Percentiles rank a stretch among this genome's conserved stretches.
phyloP scores from a whole-genome alignment of 2,113 vertebrate genomes.

The Colius striatus region DNA sequence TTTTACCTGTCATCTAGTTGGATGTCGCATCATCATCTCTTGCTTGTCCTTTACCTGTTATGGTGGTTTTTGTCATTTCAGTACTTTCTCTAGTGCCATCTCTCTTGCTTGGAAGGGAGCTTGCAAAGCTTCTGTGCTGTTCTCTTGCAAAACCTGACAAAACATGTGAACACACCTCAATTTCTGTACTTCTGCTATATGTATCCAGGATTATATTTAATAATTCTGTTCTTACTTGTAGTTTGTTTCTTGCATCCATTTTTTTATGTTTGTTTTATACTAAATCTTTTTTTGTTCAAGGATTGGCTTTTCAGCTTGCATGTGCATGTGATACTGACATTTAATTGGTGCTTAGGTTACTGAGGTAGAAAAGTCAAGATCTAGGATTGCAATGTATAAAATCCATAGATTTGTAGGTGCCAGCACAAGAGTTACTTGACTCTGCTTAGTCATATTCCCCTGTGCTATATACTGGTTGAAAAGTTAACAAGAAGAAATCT shows the following conservation, averaged over 20 bases:
- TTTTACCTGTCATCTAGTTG: neutral
- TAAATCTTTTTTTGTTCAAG: neutral
- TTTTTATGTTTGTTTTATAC: neutral
- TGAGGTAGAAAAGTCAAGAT: neutral
- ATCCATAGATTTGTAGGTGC: neutral
- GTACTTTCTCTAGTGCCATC: neutral
- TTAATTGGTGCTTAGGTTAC: neutral
- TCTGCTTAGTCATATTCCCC: neutral
- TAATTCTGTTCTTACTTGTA: neutral
- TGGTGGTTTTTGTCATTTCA: neutral
- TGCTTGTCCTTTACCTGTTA: neutral
- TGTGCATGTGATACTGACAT: neutral
- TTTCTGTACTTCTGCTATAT: neutral
- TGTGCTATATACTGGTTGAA: neutral
- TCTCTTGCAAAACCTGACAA: neutral
- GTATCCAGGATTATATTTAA: neutral
- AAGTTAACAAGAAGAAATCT: neutral
- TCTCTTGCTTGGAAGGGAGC: neutral
- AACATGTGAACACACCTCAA: neutral
- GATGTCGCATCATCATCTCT: neutral
- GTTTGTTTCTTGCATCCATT: neutral
- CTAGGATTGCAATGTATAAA: neutral
- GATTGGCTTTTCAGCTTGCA: neutral
- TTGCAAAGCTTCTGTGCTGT: neutral
- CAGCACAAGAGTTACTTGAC: neutral